Conservation (phyloP, 2,888 invertebrate species). For the Synanthedon vespiformis region DNA sequence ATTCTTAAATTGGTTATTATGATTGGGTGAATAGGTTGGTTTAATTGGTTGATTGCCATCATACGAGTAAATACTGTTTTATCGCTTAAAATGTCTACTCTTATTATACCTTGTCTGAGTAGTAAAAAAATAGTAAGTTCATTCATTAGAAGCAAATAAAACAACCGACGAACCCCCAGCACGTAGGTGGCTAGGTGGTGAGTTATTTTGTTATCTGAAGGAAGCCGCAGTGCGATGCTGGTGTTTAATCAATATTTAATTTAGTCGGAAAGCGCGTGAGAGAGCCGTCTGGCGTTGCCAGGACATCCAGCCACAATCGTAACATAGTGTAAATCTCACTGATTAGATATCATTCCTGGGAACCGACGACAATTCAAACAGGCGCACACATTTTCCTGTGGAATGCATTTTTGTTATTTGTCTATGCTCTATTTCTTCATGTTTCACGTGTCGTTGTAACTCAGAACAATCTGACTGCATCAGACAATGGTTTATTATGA, state of each 20-base stretch:
- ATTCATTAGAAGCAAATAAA: neutral
- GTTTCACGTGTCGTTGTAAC: neutral
- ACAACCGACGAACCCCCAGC: constrained; percentile 1
- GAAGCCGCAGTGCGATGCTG: constrained; percentile 36
- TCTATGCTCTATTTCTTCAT: constrained; percentile 1
- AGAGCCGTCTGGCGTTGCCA: constrained; percentile 24
- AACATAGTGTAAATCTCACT: constrained; percentile 49
- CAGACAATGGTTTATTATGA: too few species aligned
- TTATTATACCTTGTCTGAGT: too few species aligned
- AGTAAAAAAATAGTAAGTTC: too few species aligned
- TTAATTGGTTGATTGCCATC: too few species aligned
- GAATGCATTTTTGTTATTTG: constrained; percentile 16
- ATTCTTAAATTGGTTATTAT: too few species aligned
- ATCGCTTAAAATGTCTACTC: too few species aligned
- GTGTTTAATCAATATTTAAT: constrained; percentile 60
- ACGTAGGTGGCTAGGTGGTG: constrained; percentile 32
- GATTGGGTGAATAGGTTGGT: too few species aligned
- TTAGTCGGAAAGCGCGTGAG: constrained; percentile 40
- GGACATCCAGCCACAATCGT: constrained; percentile 42
- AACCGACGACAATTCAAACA: constrained; percentile 52
- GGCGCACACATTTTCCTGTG: constrained; percentile 32
- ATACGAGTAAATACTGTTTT: too few species aligned
- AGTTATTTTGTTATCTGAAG: constrained; percentile 36
- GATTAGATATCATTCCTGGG: constrained; percentile 65
- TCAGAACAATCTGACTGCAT: neutral